Conservation (phyloP, 1,140 invertebrate species). For the Bombus affinis region DNA sequence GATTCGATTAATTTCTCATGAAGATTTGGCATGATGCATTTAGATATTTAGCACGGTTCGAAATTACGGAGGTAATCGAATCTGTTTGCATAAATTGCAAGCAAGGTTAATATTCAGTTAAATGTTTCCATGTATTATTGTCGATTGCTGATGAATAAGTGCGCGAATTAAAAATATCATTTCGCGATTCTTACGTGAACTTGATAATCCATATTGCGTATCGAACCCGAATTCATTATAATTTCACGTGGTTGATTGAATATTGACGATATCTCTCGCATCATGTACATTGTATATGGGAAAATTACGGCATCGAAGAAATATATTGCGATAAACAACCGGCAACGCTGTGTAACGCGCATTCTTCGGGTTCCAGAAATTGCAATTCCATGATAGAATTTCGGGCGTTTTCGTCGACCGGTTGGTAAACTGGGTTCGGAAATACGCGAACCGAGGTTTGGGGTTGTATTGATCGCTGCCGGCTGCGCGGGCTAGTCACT, state of each 20-base stretch:
- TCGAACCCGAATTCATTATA: neutral
- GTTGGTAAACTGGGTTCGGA: slow-evolving; percentile 73
- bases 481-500: slow-evolving; percentile 69
- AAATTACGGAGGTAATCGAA: neutral
- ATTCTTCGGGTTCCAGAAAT: slow-evolving; percentile 29
- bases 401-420: slow-evolving; percentile 65
- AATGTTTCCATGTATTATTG: neutral
- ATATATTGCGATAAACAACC: slow-evolving; percentile 3
- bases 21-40: neutral
- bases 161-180: neutral
- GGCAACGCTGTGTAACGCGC: neutral
- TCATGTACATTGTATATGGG: too few species aligned
- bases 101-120: neutral
- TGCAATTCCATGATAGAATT: slow-evolving; percentile 45
- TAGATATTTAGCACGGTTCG: neutral
- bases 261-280: too few species aligned
- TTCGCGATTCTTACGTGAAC: neutral
- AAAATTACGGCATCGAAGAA: neutral
- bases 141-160: too few species aligned
- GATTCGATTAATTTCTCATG: neutral
- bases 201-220: neutral
- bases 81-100: slow-evolving; percentile 9
- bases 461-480: slow-evolving; percentile 77
- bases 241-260: neutral
- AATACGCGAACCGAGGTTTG: slow-evolving; percentile 75